These are phyloP conservation scores for Cassiopea andromeda DNA, from an alignment of 30 jellyfish, hydroid and myxozoan genomes.

Conservation along the genomic window DNA sequence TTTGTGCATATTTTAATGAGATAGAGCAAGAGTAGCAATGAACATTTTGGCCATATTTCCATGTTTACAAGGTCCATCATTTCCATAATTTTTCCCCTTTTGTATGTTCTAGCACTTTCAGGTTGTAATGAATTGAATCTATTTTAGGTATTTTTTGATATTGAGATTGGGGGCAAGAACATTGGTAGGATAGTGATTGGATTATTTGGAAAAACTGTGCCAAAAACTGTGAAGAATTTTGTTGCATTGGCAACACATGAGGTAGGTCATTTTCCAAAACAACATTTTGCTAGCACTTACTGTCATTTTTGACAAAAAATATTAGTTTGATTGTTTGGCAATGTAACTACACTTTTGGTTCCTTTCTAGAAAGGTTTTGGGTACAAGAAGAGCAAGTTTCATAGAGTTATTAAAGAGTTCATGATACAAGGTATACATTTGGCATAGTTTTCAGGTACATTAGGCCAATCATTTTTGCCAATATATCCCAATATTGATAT, in stretches of 20 bases:
- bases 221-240: slow-evolving; percentile 92
- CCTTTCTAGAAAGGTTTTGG: slow-evolving; percentile 93
- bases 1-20: no score
- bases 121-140: background rate
- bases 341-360: background rate
- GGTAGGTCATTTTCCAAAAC: slow-evolving; percentile 32
- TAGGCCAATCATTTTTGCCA: background rate
- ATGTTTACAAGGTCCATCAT: background rate
- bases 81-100: background rate
- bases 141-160: slow-evolving; percentile 74
- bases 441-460: background rate
- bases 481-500: no score
- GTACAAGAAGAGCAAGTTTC: slow-evolving; percentile 86
- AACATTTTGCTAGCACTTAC: no score
- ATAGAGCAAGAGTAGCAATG: no score
- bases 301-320: no score
- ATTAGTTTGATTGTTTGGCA: background rate
- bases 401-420: slow-evolving; percentile 91
- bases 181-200: slow-evolving; percentile 89
- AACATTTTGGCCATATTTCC: background rate
- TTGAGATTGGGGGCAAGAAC: slow-evolving; percentile 82
- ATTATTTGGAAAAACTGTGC: slow-evolving; percentile 97
- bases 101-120: background rate
- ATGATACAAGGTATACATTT: slow-evolving; percentile 89
- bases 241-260: slow-evolving; percentile 79